Evolutionary conservation across 2,888 invertebrate genomes (phyloP).

Genomic region (Nephrotoma flavescens): DNA sequence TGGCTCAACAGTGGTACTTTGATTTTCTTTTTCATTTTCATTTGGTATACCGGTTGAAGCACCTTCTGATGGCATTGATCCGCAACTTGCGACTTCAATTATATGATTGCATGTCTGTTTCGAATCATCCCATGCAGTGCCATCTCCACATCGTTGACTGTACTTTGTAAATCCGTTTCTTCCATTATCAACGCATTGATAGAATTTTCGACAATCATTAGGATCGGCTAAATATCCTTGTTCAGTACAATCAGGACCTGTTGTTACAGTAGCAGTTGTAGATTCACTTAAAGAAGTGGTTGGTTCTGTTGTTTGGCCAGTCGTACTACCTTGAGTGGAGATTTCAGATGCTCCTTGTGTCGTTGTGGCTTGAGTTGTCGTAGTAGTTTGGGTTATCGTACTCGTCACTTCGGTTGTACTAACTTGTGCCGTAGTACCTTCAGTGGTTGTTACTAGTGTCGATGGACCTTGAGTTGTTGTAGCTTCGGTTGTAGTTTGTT

Average conservation of each 20-base stretch:
- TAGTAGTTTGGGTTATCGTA: constrained; percentile 12
- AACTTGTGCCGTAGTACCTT: constrained; percentile 9
- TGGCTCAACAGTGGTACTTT: constrained; percentile 8
- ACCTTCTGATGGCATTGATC: constrained; percentile 17
- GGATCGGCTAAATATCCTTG: constrained; percentile 34
- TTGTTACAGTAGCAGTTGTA: constrained; percentile 5
- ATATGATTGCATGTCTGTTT: constrained; percentile 36
- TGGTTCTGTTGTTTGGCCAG: neutral
- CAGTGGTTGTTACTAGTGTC: constrained; percentile 15
- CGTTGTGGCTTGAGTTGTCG: constrained; percentile 4
- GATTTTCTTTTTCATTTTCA: neutral
- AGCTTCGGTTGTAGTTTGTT: constrained; percentile 12
- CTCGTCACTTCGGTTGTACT: constrained; percentile 12
- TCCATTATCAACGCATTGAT: constrained; percentile 37
- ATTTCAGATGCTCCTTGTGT: constrained; percentile 6
- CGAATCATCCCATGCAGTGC: constrained; percentile 43
- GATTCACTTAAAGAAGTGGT: constrained; percentile 8
- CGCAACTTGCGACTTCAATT: constrained; percentile 18
- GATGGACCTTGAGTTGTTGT: constrained; percentile 15
- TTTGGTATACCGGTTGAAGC: constrained; percentile 9
- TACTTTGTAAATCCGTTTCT: constrained; percentile 31
- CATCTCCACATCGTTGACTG: constrained; percentile 38
- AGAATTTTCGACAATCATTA: constrained; percentile 40
- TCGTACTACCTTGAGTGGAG: neutral
- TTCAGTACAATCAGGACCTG: constrained; percentile 18